phyloP scores from a whole-genome alignment of 2,888 invertebrate species.

The Andricus quercusramuli region DNA sequence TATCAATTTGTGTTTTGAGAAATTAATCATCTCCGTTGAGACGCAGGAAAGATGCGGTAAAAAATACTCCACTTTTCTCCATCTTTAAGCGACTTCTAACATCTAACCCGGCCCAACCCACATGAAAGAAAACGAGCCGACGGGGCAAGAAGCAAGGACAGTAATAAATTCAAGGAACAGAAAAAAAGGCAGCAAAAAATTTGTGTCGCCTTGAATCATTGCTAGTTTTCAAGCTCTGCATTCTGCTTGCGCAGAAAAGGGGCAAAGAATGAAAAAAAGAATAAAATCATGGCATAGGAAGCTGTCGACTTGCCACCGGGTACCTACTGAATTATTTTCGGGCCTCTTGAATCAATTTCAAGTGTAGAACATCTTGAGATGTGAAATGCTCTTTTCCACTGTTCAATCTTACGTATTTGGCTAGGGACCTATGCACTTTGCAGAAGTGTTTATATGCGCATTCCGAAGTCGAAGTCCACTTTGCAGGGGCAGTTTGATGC shows the following conservation, averaged over 20 bases:
- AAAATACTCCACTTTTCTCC: background rate
- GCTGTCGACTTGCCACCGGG: background rate
- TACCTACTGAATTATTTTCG: slow-evolving; percentile 20
- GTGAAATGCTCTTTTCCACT: background rate
- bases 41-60: background rate
- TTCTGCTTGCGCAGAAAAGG: slow-evolving; percentile 5
- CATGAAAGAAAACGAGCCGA: background rate
- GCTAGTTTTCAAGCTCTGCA: slow-evolving; percentile 9
- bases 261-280: background rate
- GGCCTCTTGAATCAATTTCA: slow-evolving; percentile 12
- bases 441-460: slow-evolving; percentile 3
- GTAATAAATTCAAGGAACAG: background rate
- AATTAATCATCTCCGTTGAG: background rate
- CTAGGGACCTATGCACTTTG: background rate
- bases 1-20: background rate
- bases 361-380: background rate
- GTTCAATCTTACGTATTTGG: background rate
- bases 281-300: slow-evolving; percentile 16
- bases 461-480: background rate
- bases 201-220: slow-evolving; percentile 18
- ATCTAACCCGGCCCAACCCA: background rate
- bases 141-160: slow-evolving; percentile 1
- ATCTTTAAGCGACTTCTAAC: background rate
- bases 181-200: background rate
- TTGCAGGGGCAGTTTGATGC: slow-evolving; percentile 5